These are phyloP conservation scores for Montipora capitata DNA, from an alignment of 92 coral and sea anemone genomes.

Conservation along the genomic window DNA sequence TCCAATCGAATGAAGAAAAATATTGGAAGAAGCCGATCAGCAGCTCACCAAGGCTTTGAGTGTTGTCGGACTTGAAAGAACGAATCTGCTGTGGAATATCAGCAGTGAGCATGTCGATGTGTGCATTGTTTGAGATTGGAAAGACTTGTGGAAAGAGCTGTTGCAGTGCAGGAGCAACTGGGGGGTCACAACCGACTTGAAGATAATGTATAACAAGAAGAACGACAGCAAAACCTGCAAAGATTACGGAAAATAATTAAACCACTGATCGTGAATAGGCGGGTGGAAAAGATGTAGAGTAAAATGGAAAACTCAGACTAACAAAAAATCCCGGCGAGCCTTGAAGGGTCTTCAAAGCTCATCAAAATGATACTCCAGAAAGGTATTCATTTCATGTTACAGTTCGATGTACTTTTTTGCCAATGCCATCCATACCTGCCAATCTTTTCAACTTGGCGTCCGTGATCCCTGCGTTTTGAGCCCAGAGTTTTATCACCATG, in stretches of 20 bases:
- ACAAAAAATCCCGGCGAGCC: too few species aligned
- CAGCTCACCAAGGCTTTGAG: slow-evolving; percentile 82
- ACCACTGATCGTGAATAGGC: background rate
- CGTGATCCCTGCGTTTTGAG: slow-evolving; percentile 61
- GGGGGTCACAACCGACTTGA: slow-evolving; percentile 47
- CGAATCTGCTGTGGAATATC: slow-evolving; percentile 26
- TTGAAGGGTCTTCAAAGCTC: too few species aligned
- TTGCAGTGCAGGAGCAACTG: slow-evolving; percentile 55
- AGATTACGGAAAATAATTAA: background rate
- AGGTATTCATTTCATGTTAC: background rate
- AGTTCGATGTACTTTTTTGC: background rate
- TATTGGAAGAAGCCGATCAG: slow-evolving; percentile 86
- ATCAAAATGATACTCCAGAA: too few species aligned
- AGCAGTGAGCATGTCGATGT: slow-evolving; percentile 32
- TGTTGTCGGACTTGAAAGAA: slow-evolving; percentile 61
- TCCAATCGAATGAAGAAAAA: slow-evolving; percentile 70
- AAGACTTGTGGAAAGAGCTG: slow-evolving; percentile 32
- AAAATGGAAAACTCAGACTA: background rate
- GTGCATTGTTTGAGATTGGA: background rate
- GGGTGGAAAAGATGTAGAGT: background rate
- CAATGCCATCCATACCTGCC: slow-evolving; percentile 24
- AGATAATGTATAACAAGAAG: slow-evolving; percentile 61
- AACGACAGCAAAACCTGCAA: slow-evolving; percentile 58
- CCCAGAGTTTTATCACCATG: slow-evolving; percentile 65
- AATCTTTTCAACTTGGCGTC: slow-evolving; percentile 60